Conservation (phyloP, 2,113 vertebrate species). For the Amphiprion percula region DNA sequence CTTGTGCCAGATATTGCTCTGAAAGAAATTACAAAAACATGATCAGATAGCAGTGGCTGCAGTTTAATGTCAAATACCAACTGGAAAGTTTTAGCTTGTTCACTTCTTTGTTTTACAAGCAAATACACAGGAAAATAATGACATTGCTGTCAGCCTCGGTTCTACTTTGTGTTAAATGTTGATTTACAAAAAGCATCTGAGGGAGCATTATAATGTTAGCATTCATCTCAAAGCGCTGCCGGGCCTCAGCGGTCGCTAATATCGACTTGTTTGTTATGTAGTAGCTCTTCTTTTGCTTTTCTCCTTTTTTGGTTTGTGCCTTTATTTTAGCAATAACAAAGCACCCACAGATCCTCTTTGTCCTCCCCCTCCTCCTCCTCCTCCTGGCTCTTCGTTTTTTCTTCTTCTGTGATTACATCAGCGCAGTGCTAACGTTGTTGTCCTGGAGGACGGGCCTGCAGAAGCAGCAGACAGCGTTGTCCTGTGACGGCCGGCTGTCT, state of each 20-base stretch:
- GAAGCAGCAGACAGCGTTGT: conserved; percentile 46
- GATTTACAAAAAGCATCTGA: too few relatives aligned
- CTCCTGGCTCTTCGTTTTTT: conserved; percentile 7
- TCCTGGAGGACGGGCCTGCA: conserved; percentile 42
- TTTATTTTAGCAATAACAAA: conserved; percentile 21
- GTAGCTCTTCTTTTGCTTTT: not conserved
- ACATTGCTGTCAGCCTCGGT: too few relatives aligned
- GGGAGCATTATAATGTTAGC: too few relatives aligned
- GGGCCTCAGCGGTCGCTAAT: not conserved
- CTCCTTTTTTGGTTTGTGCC: not conserved
- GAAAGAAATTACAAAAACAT: too few relatives aligned
- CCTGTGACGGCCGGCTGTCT: conserved; percentile 58
- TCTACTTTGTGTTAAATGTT: too few relatives aligned
- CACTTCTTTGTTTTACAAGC: too few relatives aligned
- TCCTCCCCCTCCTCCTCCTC: not conserved
- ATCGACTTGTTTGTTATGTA: not conserved
- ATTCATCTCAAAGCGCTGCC: too few relatives aligned
- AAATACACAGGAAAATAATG: too few relatives aligned
- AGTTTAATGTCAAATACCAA: too few relatives aligned
- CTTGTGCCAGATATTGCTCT: too few relatives aligned
- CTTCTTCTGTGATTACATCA: conserved; percentile 35
- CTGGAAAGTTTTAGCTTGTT: too few relatives aligned
- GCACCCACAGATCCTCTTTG: conserved; percentile 21
- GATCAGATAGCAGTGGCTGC: too few relatives aligned
- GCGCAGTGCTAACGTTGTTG: conserved; percentile 31